Evolutionary conservation across 2,888 invertebrate species (phyloP).

Genomic region (Nowickia ferox): DNA sequence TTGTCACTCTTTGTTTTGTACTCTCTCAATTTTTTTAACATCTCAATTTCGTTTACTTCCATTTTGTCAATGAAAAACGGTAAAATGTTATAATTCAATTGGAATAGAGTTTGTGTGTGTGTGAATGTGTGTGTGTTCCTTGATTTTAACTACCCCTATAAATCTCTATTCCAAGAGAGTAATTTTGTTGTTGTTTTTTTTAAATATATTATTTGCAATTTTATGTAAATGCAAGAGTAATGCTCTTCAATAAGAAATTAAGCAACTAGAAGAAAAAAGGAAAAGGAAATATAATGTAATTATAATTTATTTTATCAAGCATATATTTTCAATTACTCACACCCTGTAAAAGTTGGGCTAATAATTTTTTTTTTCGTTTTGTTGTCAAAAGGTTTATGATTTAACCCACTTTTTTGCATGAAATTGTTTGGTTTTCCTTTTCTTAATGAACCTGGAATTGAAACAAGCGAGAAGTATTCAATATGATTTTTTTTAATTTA

Average conservation of each 20-base stretch:
- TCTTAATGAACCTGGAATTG: conserved; percentile 43
- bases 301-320: conserved; percentile 64
- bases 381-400: conserved; percentile 58
- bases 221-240: conserved; percentile 15
- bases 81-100: conserved; percentile 58
- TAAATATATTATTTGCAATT: neutral
- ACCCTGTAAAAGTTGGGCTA: conserved; percentile 57
- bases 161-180: conserved; percentile 45
- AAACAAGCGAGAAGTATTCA: conserved; percentile 24
- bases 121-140: neutral
- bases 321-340: conserved; percentile 71
- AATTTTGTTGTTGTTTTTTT: neutral
- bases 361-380: conserved; percentile 4
- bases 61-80: conserved; percentile 66
- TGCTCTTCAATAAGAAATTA: conserved; percentile 45
- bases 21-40: too few species aligned
- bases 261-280: conserved; percentile 21
- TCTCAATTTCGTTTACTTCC: conserved; percentile 22
- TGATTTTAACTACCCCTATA: conserved; percentile 5
- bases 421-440: conserved; percentile 3
- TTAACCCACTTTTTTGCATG: conserved; percentile 66
- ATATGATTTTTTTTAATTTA: neutral
- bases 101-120: conserved; percentile 23
- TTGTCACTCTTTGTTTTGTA: too few species aligned
- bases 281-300: conserved; percentile 61